Conservation (phyloP, 2,797 vertebrate species). For the Helicolenus hilgendorfi region DNA sequence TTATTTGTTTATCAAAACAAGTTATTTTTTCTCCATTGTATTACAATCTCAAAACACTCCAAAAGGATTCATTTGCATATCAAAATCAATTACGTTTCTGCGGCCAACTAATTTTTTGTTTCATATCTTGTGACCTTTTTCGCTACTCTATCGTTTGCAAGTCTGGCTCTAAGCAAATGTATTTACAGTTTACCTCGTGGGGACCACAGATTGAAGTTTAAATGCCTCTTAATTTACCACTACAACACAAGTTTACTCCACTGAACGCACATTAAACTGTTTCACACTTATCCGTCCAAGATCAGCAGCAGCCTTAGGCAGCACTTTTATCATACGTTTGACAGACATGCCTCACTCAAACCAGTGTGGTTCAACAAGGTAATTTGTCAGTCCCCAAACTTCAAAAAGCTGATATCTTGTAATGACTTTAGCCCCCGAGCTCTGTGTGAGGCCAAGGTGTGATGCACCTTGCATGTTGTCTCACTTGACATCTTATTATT, state of each 20-base stretch:
- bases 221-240: not conserved
- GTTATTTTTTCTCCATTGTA: not conserved
- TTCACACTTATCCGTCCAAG: constrained; percentile 26
- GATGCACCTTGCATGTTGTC: constrained; percentile 66
- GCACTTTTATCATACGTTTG: constrained; percentile 69
- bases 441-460: constrained; percentile 29
- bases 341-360: constrained; percentile 84
- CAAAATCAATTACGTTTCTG: not conserved
- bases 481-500: constrained; percentile 40
- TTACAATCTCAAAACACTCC: too few species aligned
- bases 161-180: not conserved
- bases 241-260: not conserved
- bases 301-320: constrained; percentile 60
- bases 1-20: not conserved
- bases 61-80: too few species aligned
- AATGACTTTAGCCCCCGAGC: constrained; percentile 80
- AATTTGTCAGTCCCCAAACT: constrained; percentile 87
- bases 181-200: not conserved
- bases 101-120: rapidly evolving
- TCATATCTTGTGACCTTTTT: not conserved
- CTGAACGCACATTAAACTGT: constrained; percentile 16
- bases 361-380: constrained; percentile 79
- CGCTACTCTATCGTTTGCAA: not conserved
- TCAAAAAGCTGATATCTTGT: constrained; percentile 77
- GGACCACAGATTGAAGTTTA: not conserved